Evolutionary conservation across 92 coral and sea anemone genomes (phyloP), one percentile per base, ranked within the genome.

Genomic region (Diadumene lineata): DNA sequence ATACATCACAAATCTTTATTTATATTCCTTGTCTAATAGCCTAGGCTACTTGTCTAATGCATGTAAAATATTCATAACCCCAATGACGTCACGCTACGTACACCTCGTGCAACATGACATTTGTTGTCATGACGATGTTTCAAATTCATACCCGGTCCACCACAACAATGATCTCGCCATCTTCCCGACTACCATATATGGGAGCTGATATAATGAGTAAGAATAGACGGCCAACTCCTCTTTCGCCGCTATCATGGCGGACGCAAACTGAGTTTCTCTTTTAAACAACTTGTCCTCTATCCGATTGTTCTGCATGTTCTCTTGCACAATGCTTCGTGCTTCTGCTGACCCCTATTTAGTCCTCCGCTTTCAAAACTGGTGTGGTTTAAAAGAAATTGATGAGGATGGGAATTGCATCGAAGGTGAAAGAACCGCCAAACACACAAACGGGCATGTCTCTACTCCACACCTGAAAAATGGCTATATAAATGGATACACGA

Each of bases 281-380:
- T 34, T 25, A 34, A 67, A 18, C 72, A 32, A 30, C 51, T 70
- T 55, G n/a, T 27, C 26, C 19, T 62, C 31, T 31, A 21, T 7
- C 53, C 46, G 62, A 57, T 72, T 46, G 79, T 33, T 61, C 43
- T 69, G 69, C 27, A 44, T 15, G 18, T 65, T 1, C 31, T 43
- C 24, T 9, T 61, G 34, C 28, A 85, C 70, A 50, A 96, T 96
- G 99, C 88, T 92, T 15, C 85, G 84, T 74, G 83, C 97, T 60
- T 80, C 93, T 24, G 97, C 90, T n/a, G 97, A 92, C 48, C 90
- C 94, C 8, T 88, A 81, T 70, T 62, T 86, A 31, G 93, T 96
- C 68, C 91, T 85, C 43, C 82, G 84, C 69, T 96, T 96, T 77
- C 99, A 96, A 78, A 87, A 66, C 19, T 61, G 82, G 23, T 96